A percentile compares a stretch with the other conserved stretches of the same genome.
Conservation (phyloP, 2,888 invertebrate genomes). For the Pemphredon lugubris region DNA sequence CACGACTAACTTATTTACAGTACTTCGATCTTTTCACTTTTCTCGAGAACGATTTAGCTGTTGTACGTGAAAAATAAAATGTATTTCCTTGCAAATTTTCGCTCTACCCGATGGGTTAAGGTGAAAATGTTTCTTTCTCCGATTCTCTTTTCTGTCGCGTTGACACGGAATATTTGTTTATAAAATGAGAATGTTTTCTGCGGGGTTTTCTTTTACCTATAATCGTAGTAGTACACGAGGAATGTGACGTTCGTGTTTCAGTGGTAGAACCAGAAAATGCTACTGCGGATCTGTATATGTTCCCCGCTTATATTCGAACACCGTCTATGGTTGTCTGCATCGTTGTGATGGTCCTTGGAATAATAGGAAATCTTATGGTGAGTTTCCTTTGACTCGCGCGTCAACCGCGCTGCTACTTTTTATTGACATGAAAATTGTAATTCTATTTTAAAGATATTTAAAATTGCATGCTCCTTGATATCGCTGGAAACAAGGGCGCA, state of each 20-base stretch:
- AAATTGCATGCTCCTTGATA: background rate
- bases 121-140: too few relatives aligned
- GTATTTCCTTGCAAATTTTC: too few relatives aligned
- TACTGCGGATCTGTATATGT: conserved; percentile 79
- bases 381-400: conserved; percentile 24
- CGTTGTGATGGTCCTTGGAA: conserved; percentile 93
- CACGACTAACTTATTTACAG: too few relatives aligned
- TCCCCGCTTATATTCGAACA: conserved; percentile 93
- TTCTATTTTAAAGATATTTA: background rate
- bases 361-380: conserved; percentile 94
- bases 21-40: too few relatives aligned
- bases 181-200: too few relatives aligned
- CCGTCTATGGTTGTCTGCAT: conserved; percentile 95
- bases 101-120: too few relatives aligned
- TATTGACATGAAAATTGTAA: background rate
- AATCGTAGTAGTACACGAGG: too few relatives aligned
- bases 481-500: background rate
- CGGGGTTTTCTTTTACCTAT: too few relatives aligned
- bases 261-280: conserved; percentile 72
- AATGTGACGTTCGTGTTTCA: conserved; percentile 54
- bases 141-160: too few relatives aligned
- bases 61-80: too few relatives aligned
- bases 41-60: too few relatives aligned
- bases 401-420: too few relatives aligned
- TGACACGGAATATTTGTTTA: background rate